Conservation (phyloP, 2,888 invertebrate species). For the Drosophila neonasuta region DNA sequence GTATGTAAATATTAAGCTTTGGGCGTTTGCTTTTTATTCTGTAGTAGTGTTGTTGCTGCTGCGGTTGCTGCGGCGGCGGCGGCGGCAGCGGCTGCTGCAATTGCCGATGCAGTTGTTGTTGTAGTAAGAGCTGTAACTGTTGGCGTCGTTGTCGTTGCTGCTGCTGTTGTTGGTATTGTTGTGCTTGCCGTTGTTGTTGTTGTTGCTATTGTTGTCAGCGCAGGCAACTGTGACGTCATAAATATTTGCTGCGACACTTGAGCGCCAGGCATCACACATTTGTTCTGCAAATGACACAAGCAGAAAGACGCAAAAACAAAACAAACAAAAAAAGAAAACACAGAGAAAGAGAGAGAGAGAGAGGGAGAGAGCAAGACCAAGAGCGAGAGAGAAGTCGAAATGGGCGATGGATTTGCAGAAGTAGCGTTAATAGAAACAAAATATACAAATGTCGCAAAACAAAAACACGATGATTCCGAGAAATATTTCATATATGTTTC, state of each 20-base stretch:
- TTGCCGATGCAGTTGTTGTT: conserved; percentile 16
- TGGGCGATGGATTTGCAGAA: not conserved
- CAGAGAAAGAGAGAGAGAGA: conserved; percentile 1
- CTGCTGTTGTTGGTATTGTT: conserved; percentile 23
- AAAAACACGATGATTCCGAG: not conserved
- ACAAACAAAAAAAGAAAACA: conserved; percentile 13
- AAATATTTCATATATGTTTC: not conserved
- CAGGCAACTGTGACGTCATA: conserved; percentile 76
- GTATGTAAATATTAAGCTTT: conserved; percentile 45
- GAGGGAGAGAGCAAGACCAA: conserved; percentile 4
- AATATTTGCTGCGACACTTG: conserved; percentile 79
- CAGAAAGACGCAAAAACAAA: conserved; percentile 38
- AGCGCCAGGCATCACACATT: conserved; percentile 81
- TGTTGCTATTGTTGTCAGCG: conserved; percentile 22
- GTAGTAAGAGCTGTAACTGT: conserved; percentile 19
- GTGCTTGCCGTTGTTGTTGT: conserved; percentile 26
- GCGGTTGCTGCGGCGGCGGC: conserved; percentile 31
- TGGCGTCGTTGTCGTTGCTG: conserved; percentile 22
- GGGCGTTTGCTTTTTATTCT: conserved; percentile 33
- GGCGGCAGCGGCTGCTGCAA: conserved; percentile 11
- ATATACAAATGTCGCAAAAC: conserved; percentile 5
- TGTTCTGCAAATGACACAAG: conserved; percentile 78
- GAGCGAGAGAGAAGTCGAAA: not conserved
- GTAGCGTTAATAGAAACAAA: not conserved
- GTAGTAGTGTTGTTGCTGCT: conserved; percentile 20